phyloP scores from a whole-genome alignment of 1,140 invertebrate genomes.

The Plodia interpunctella region DNA sequence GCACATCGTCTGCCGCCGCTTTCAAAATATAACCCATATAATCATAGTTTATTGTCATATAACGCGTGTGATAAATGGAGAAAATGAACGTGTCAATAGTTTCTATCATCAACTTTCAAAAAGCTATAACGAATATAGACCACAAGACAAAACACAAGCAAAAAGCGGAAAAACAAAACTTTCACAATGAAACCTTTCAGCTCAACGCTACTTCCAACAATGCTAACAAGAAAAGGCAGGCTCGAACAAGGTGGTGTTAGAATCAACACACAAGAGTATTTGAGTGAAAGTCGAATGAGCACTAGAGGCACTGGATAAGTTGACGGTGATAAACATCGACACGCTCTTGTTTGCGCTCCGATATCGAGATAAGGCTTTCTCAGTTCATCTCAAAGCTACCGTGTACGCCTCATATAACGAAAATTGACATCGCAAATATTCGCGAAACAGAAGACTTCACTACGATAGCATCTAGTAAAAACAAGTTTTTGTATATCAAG shows the following conservation, averaged over 20 bases:
- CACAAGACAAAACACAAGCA: conserved; percentile 9
- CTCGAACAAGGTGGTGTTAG: conserved; percentile 41
- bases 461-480: conserved; percentile 25
- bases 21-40: no score
- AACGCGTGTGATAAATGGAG: not conserved
- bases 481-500: conserved; percentile 8
- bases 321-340: conserved; percentile 56
- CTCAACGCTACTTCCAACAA: conserved; percentile 30
- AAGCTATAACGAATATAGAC: not conserved
- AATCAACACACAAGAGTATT: conserved; percentile 28
- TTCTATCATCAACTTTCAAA: not conserved
- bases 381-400: conserved; percentile 57
- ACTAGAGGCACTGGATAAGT: conserved; percentile 46
- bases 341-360: conserved; percentile 63
- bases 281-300: conserved; percentile 55
- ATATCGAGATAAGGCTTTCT: conserved; percentile 67
- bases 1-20: conserved; percentile 18
- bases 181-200: conserved; percentile 25
- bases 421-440: conserved; percentile 47
- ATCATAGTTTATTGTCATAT: not conserved
- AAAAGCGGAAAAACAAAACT: conserved; percentile 18
- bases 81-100: not conserved
- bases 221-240: conserved; percentile 38
- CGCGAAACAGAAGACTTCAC: conserved; percentile 44
- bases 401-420: conserved; percentile 45